These are phyloP conservation scores for Sinonovacula constricta DNA, from an alignment of 1,140 invertebrate genomes.

Conservation along the genomic window DNA sequence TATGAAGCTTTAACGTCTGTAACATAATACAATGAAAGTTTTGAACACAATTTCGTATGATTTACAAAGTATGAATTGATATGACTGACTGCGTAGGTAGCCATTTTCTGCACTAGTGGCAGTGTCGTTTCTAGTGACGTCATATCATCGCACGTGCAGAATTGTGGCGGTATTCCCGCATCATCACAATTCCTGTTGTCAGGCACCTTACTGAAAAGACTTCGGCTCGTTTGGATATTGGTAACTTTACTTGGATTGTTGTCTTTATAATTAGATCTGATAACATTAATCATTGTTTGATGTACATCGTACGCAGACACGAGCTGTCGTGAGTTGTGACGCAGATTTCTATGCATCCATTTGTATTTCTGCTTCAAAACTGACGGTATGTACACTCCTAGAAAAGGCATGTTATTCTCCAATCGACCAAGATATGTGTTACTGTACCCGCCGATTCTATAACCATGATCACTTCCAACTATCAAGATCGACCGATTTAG, in stretches of 20 bases:
- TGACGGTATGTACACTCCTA: constrained; percentile 43
- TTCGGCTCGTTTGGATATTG: constrained; percentile 16
- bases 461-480: constrained; percentile 53
- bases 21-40: constrained; percentile 38
- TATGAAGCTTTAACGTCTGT: constrained; percentile 46
- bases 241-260: not conserved
- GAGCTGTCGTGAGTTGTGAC: constrained; percentile 36
- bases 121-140: constrained; percentile 15
- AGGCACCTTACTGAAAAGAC: constrained; percentile 54
- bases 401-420: constrained; percentile 53
- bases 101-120: constrained; percentile 30
- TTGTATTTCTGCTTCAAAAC: constrained; percentile 29
- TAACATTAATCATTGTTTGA: constrained; percentile 42
- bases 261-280: constrained; percentile 14
- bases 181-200: constrained; percentile 43
- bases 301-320: constrained; percentile 43
- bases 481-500: constrained; percentile 43
- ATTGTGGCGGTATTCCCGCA: constrained; percentile 53
- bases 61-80: constrained; percentile 52
- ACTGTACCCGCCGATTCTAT: constrained; percentile 38
- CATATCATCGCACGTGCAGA: constrained; percentile 55
- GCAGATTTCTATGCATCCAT: constrained; percentile 20
- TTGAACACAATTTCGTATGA: constrained; percentile 18
- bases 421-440: constrained; percentile 46
- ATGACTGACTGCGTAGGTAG: constrained; percentile 15